These are phyloP conservation scores for Dolichoris vasculosae DNA, from an alignment of 1,140 invertebrate genomes.

Conservation along the genomic window DNA sequence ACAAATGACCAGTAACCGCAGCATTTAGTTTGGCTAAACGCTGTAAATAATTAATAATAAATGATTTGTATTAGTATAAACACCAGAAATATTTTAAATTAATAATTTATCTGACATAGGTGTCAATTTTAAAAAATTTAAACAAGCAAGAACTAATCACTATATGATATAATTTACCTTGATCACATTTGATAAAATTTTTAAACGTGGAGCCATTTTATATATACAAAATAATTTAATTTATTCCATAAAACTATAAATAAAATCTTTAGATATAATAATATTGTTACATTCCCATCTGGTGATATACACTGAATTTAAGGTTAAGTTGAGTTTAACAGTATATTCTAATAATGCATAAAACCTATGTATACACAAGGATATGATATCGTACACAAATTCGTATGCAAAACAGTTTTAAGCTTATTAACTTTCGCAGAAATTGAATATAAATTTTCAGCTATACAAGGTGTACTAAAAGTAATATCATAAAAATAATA, in stretches of 20 bases:
- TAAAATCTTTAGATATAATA: neutral
- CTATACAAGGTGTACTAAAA: too few relatives aligned
- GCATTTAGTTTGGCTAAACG: constrained; percentile 76
- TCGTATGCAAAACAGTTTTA: too few relatives aligned
- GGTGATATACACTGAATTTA: neutral
- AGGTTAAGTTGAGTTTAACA: neutral
- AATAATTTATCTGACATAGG: neutral
- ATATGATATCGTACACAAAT: too few relatives aligned
- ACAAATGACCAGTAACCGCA: constrained; percentile 80
- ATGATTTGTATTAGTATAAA: neutral
- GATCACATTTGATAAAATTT: constrained; percentile 64
- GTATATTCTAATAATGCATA: neutral
- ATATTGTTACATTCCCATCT: neutral
- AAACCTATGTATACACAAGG: neutral
- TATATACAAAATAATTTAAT: neutral
- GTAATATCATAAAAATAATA: too few relatives aligned
- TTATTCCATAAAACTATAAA: neutral
- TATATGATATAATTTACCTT: constrained; percentile 58
- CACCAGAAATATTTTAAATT: neutral
- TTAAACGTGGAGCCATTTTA: constrained; percentile 63
- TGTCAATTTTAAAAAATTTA: neutral
- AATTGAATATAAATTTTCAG: too few relatives aligned
- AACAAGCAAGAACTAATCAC: neutral
- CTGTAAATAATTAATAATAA: constrained; percentile 68
- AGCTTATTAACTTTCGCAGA: too few relatives aligned